phyloP scores from a whole-genome alignment of 2,797 vertebrate genomes.

The Fringilla coelebs region DNA sequence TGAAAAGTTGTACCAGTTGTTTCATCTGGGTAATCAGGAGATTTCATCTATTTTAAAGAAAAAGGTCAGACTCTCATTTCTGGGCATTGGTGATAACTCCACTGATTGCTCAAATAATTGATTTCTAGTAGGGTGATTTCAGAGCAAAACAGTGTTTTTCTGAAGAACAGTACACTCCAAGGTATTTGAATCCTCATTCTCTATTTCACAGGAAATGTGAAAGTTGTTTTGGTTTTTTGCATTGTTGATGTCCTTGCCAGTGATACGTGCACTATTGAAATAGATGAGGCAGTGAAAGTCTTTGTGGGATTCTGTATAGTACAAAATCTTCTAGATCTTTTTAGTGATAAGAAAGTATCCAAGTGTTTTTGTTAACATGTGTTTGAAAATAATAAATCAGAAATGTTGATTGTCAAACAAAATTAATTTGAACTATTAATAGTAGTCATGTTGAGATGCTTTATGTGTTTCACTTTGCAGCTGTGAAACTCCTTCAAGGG shows the following conservation, averaged over 20 bases:
- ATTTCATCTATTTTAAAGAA: background rate
- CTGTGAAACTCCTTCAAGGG: slow-evolving; percentile 85
- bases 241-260: background rate
- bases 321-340: background rate
- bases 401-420: background rate
- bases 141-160: background rate
- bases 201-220: background rate
- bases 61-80: background rate
- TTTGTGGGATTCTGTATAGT: background rate
- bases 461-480: slow-evolving; percentile 66
- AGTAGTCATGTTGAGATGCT: background rate
- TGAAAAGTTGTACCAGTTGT: background rate
- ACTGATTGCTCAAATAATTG: background rate
- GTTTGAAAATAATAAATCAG: background rate
- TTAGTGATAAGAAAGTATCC: background rate
- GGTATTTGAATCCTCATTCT: background rate
- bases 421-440: background rate
- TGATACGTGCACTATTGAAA: background rate
- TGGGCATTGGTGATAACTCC: background rate
- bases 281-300: background rate
- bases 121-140: background rate
- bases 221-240: background rate
- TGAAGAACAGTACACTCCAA: background rate
- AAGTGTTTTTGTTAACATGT: background rate
- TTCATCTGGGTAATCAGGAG: background rate